phyloP scores from a whole-genome alignment of 2,797 vertebrate genomes.

The Staurois parvus region DNA sequence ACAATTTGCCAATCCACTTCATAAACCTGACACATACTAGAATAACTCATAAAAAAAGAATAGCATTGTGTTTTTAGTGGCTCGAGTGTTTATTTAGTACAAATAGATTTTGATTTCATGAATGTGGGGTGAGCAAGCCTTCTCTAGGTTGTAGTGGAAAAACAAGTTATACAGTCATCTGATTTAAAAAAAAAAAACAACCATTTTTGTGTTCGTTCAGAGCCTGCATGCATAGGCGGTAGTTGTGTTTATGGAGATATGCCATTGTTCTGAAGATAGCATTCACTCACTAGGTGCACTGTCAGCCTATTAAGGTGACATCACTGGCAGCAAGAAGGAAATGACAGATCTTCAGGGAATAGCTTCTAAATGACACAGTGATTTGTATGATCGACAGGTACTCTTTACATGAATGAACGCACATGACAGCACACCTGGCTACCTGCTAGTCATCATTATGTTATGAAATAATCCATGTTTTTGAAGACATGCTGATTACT shows the following conservation, averaged over 20 bases:
- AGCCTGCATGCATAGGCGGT: background rate
- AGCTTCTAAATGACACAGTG: background rate
- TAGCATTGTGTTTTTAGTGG: background rate
- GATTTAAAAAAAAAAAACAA: background rate
- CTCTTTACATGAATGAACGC: conserved; percentile 12
- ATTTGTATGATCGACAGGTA: background rate
- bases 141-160: background rate
- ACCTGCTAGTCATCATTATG: background rate
- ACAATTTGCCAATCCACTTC: no score
- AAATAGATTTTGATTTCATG: background rate
- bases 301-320: background rate
- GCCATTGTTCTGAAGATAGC: background rate
- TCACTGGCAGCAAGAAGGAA: conserved; percentile 24
- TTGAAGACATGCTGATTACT: background rate
- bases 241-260: background rate
- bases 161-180: background rate
- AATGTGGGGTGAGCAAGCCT: background rate
- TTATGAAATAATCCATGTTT: conserved; percentile 15
- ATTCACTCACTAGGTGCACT: background rate
- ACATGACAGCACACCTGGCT: conserved; percentile 41
- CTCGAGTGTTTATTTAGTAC: background rate
- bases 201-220: background rate
- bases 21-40: background rate
- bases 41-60: no score
- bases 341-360: conserved; percentile 29